Percentiles rank a stretch among this genome's conserved stretches.
phyloP scores from a whole-genome alignment of 37 sponge, comb jelly and placozoan genomes.

The Cliona cf. orientalis region DNA sequence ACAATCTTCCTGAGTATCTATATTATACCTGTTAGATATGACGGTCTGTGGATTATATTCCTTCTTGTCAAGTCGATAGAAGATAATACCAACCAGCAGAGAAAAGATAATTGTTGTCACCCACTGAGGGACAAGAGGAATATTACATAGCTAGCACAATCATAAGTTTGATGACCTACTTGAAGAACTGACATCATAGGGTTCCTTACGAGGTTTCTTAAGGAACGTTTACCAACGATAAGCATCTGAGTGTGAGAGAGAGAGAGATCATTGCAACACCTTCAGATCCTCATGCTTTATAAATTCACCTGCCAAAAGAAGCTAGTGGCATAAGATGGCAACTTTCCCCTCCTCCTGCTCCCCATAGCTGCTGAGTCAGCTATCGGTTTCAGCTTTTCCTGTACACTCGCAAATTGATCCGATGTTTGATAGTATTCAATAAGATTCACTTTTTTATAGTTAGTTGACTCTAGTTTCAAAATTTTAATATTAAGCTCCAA shows the following conservation, averaged over 20 bases:
- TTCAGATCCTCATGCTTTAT: neutral
- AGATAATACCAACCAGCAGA: neutral
- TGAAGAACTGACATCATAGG: constrained; percentile 53
- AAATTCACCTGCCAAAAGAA: constrained; percentile 67
- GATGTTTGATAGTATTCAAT: no score
- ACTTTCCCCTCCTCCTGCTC: no score
- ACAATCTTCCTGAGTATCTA: no score
- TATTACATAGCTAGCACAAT: no score
- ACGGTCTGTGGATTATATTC: neutral
- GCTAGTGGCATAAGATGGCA: constrained; percentile 53
- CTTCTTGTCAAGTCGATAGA: neutral
- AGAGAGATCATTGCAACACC: no score
- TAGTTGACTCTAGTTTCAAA: no score
- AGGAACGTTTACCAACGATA: constrained; percentile 37
- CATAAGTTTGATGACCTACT: constrained; percentile 44
- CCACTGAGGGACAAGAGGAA: no score
- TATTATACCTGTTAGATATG: neutral
- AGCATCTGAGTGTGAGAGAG: constrained; percentile 41
- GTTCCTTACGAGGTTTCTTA: constrained; percentile 42
- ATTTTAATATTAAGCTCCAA: no score
- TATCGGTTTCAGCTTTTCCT: no score
- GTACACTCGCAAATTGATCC: no score
- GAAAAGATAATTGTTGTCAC: neutral
- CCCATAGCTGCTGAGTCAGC: no score
- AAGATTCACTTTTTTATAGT: no score